A percentile compares a stretch with the other conserved stretches of the same genome.
These are phyloP conservation scores for Hylyphantes graminicola DNA, from an alignment of 1,140 invertebrate species.

Conservation along the genomic window DNA sequence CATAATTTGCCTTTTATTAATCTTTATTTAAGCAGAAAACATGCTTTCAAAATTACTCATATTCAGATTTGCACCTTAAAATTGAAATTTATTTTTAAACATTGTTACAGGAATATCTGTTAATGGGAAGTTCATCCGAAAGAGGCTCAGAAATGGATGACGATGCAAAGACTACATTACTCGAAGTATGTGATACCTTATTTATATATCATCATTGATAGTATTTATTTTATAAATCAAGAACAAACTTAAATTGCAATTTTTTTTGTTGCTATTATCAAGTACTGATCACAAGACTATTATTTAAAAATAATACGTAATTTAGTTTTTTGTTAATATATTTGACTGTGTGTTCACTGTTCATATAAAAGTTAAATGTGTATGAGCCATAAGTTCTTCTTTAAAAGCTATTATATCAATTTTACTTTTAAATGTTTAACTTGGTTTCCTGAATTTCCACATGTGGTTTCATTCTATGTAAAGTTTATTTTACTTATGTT, in stretches of 20 bases:
- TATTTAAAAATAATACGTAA: no score
- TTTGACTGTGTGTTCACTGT: no score
- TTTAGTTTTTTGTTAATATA: no score
- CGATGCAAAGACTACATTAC: slow-evolving; percentile 74
- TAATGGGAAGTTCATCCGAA: slow-evolving; percentile 68
- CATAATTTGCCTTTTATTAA: neutral
- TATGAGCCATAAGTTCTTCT: no score
- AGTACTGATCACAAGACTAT: neutral
- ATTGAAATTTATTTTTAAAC: neutral
- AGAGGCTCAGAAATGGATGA: slow-evolving; percentile 74
- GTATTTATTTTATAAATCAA: no score
- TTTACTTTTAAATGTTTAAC: no score
- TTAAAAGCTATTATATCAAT: no score
- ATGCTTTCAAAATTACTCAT: neutral
- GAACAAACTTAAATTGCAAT: neutral
- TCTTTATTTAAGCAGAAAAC: neutral
- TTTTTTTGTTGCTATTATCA: neutral
- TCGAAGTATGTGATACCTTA: slow-evolving; percentile 69
- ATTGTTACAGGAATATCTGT: slow-evolving; percentile 59
- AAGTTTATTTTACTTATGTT: neutral
- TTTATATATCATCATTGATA: no score
- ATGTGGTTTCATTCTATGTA: neutral
- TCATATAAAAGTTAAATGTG: no score
- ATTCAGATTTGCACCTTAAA: neutral
- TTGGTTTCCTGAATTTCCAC: neutral